Conservation (phyloP, 2,113 vertebrate genomes). For the Esox niger region DNA sequence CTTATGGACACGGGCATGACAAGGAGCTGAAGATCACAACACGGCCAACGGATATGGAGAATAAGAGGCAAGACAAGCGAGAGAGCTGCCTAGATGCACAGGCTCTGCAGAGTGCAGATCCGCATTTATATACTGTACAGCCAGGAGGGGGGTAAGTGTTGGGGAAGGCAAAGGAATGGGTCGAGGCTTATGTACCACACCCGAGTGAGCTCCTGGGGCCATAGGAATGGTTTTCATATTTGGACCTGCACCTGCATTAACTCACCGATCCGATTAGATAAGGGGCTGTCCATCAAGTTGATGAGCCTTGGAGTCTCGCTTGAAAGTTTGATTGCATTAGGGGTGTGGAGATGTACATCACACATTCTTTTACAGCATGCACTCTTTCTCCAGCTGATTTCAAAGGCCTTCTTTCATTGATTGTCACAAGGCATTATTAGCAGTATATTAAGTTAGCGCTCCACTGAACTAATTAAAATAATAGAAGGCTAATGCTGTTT, state of each 20-base stretch:
- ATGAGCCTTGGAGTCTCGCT: too few relatives aligned
- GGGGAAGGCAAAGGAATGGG: not conserved
- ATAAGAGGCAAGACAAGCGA: too few relatives aligned
- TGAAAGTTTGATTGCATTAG: too few relatives aligned
- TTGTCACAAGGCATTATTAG: too few relatives aligned
- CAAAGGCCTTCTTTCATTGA: too few relatives aligned
- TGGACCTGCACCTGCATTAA: conserved; percentile 6
- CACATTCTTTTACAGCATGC: too few relatives aligned
- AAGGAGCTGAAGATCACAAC: not conserved
- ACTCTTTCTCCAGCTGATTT: too few relatives aligned
- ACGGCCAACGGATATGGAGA: not conserved
- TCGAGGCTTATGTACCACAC: not conserved
- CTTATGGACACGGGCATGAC: not conserved
- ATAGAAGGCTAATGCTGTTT: too few relatives aligned
- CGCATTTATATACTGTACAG: not conserved
- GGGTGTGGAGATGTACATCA: too few relatives aligned
- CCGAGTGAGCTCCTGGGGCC: not conserved
- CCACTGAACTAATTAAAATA: too few relatives aligned
- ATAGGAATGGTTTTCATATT: not conserved
- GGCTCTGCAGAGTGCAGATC: not conserved
- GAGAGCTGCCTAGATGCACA: not conserved
- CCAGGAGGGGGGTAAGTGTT: not conserved
- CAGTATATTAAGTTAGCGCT: too few relatives aligned
- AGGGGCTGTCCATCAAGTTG: too few relatives aligned
- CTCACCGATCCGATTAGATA: not conserved